Evolutionary conservation across 2,888 invertebrate genomes (phyloP).

Genomic region (Orthosia cruda): DNA sequence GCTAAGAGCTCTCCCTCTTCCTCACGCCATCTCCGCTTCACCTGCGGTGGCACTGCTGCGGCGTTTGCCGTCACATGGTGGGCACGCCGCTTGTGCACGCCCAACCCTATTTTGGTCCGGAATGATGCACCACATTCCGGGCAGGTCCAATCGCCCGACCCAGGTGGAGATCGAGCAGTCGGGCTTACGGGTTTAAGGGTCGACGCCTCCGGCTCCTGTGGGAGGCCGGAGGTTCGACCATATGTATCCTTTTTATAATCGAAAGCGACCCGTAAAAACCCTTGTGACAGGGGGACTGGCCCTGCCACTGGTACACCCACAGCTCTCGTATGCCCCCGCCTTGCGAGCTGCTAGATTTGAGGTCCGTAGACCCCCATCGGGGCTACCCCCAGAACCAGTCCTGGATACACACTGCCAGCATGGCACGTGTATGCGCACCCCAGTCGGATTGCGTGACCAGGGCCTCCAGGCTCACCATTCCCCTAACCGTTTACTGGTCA

Average conservation of each 20-base stretch:
- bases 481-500: too few species aligned
- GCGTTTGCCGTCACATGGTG: too few species aligned
- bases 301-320: constrained; percentile 1
- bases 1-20: too few species aligned
- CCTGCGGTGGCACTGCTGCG: too few species aligned
- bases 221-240: constrained; percentile 25
- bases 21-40: too few species aligned
- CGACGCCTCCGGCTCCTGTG: constrained; percentile 27
- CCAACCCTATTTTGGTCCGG: too few species aligned
- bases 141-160: constrained; percentile 7
- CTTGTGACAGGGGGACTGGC: constrained; percentile 8
- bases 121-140: constrained; percentile 3
- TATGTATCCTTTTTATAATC: fast-evolving
- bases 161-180: constrained; percentile 22
- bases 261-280: fast-evolving
- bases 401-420: too few species aligned
- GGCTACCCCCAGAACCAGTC: neutral
- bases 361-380: neutral
- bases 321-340: too few species aligned
- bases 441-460: neutral
- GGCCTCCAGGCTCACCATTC: too few species aligned
- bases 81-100: too few species aligned
- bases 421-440: too few species aligned
- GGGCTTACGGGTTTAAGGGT: neutral
- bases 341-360: constrained; percentile 11